Percentiles rank a stretch among this genome's conserved stretches.
Evolutionary conservation across 2,113 vertebrate species (phyloP).

Genomic region (Nycticebus coucang): DNA sequence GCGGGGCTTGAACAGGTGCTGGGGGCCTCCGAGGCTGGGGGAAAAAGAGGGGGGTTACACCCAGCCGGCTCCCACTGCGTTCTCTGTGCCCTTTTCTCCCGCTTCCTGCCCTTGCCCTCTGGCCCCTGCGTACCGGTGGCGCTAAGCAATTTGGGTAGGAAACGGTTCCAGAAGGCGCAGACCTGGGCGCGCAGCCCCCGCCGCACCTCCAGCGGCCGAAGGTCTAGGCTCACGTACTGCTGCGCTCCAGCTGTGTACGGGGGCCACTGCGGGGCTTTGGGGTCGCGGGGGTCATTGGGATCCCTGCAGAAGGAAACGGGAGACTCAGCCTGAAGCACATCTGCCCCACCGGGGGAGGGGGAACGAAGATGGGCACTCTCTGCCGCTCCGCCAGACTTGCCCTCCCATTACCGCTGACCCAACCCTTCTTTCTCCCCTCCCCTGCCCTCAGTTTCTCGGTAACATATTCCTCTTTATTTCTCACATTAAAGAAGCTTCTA

Average conservation of each 20-base stretch:
- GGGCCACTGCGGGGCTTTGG: constrained; percentile 87
- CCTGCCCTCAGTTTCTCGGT: neutral
- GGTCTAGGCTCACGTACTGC: constrained; percentile 89
- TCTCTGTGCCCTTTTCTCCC: neutral
- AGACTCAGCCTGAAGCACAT: neutral
- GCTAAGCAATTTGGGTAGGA: constrained; percentile 93
- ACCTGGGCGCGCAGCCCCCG: constrained; percentile 91
- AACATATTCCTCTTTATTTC: neutral
- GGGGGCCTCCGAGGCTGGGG: constrained; percentile 66
- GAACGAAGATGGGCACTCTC: neutral
- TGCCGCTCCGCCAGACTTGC: neutral
- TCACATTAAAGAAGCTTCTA: neutral
- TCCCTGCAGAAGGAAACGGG: constrained; percentile 82
- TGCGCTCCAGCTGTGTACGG: constrained; percentile 87
- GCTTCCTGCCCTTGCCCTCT: neutral
- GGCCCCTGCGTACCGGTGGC: constrained; percentile 88
- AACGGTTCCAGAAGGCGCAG: constrained; percentile 95
- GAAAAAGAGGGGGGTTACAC: constrained; percentile 70
- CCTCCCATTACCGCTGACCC: neutral
- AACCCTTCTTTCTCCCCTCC: neutral
- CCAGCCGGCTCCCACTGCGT: neutral
- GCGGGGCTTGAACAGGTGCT: constrained; percentile 71
- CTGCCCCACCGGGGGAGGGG: neutral
- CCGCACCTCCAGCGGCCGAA: constrained; percentile 86
- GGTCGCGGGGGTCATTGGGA: constrained; percentile 86